Percentiles rank a stretch among this genome's conserved stretches.
Conservation (phyloP, 2,797 vertebrate species). For the Ispidina picta region DNA sequence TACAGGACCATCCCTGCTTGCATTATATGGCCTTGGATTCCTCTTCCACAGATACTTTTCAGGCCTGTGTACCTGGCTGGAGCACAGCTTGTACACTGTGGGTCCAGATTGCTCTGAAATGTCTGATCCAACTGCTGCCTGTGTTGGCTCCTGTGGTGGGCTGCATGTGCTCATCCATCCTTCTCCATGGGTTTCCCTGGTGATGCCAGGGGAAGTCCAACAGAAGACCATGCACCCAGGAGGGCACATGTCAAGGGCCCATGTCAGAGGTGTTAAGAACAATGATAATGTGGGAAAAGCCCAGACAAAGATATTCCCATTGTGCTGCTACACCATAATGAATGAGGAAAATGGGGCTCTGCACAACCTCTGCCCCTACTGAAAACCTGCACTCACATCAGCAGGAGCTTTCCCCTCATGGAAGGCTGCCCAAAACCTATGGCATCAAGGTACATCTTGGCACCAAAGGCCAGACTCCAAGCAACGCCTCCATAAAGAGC, state of each 20-base stretch:
- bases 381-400: background rate
- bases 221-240: background rate
- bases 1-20: background rate
- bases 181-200: background rate
- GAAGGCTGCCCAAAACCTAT: background rate
- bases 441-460: background rate
- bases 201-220: background rate
- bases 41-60: background rate
- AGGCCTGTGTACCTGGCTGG: background rate
- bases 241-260: background rate
- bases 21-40: background rate
- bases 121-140: background rate
- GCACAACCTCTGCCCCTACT: background rate
- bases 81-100: rapidly evolving
- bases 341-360: background rate
- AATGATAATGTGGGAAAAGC: background rate
- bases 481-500: background rate
- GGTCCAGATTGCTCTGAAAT: background rate
- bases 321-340: rapidly evolving
- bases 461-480: background rate
- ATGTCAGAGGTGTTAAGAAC: background rate
- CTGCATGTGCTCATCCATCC: background rate
- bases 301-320: background rate
- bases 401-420: background rate
- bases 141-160: rapidly evolving